These are phyloP conservation scores for Aphelinus certus DNA, from an alignment of 1,140 invertebrate genomes.

Conservation along the genomic window DNA sequence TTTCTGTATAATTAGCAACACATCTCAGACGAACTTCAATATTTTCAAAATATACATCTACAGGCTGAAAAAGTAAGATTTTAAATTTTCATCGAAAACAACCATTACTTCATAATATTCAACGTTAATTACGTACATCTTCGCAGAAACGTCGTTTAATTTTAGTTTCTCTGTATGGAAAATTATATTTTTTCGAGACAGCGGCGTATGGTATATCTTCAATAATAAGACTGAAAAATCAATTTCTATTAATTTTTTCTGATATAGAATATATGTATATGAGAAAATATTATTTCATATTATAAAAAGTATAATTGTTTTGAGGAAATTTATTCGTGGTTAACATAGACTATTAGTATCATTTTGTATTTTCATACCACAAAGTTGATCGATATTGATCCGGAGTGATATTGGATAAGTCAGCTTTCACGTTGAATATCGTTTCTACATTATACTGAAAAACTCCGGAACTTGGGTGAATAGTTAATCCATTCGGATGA, in stretches of 20 bases:
- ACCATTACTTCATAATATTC: neutral
- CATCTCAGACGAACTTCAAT: slow-evolving; percentile 38
- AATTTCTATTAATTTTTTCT: no score
- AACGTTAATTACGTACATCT: slow-evolving; percentile 31
- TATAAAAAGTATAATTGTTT: neutral
- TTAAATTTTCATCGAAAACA: neutral
- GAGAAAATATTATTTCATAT: neutral
- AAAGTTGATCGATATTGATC: slow-evolving; percentile 42
- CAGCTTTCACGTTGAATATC: slow-evolving; percentile 38
- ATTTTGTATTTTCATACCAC: slow-evolving; percentile 29
- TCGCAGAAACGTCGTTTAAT: slow-evolving; percentile 36
- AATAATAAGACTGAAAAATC: slow-evolving; percentile 42
- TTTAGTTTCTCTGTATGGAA: slow-evolving; percentile 3
- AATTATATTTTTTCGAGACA: slow-evolving; percentile 31
- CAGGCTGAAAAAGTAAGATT: slow-evolving; percentile 31
- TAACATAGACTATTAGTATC: no score
- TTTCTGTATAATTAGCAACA: neutral
- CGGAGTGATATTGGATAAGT: slow-evolving; percentile 21
- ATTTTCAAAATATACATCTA: slow-evolving; percentile 41
- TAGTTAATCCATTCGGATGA: slow-evolving; percentile 24
- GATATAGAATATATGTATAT: no score
- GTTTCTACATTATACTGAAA: slow-evolving; percentile 32
- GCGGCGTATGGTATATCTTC: slow-evolving; percentile 48
- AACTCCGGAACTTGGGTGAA: slow-evolving; percentile 42
- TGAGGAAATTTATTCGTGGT: neutral